These are phyloP conservation scores for Piscicola geometra DNA, from an alignment of 2,888 invertebrate genomes.

Conservation along the genomic window DNA sequence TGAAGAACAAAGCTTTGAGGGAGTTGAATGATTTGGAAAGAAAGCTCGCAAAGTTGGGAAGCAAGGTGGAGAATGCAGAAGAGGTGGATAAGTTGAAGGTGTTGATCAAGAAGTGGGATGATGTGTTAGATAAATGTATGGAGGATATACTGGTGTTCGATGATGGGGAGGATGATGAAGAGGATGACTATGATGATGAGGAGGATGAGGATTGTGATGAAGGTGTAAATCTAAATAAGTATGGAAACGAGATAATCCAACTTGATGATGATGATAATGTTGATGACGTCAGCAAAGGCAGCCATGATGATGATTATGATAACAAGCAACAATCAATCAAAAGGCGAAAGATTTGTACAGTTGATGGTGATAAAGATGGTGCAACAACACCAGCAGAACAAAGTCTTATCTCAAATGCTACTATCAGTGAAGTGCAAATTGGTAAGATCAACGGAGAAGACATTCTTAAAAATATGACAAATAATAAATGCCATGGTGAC, in stretches of 20 bases:
- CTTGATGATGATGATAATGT: constrained; percentile 32
- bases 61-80: constrained; percentile 1
- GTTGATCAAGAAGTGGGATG: constrained; percentile 36
- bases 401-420: constrained; percentile 32
- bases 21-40: constrained; percentile 15
- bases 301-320: too few species aligned
- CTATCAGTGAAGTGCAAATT: not conserved
- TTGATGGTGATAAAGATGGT: constrained; percentile 7
- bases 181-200: constrained; percentile 34
- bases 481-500: not conserved
- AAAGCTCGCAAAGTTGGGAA: constrained; percentile 31
- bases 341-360: not conserved
- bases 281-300: too few species aligned
- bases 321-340: not conserved
- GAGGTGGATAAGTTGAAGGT: constrained; percentile 30
- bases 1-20: constrained; percentile 29
- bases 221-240: too few species aligned
- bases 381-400: not conserved
- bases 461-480: not conserved
- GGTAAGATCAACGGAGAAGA: not conserved
- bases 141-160: constrained; percentile 36
- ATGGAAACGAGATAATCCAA: constrained; percentile 21
- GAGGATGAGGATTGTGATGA: constrained; percentile 33
- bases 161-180: constrained; percentile 27
- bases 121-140: constrained; percentile 36